These are phyloP conservation scores for Allolobophora icterica DNA, from an alignment of 2,888 invertebrate genomes.

Conservation along the genomic window DNA sequence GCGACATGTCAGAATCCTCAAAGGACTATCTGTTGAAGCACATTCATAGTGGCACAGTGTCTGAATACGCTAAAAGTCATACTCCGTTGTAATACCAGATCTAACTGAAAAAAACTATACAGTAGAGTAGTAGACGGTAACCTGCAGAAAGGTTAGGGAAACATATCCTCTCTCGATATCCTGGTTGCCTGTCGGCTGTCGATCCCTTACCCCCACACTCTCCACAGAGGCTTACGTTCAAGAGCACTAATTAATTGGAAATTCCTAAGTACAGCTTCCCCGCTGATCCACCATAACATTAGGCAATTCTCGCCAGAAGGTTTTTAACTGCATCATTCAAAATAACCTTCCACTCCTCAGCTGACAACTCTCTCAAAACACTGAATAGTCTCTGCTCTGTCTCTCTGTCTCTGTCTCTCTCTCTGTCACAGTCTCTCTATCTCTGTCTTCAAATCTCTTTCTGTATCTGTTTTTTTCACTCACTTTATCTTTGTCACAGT, in stretches of 20 bases:
- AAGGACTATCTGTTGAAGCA: no score
- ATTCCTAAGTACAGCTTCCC: neutral
- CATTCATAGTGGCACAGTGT: no score
- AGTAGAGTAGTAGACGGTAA: neutral
- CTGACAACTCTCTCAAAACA: neutral
- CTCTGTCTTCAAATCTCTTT: neutral
- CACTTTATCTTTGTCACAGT: neutral
- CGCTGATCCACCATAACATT: neutral
- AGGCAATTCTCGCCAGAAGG: neutral
- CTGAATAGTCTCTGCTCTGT: neutral
- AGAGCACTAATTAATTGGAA: neutral
- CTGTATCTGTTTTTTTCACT: neutral
- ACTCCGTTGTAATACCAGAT: neutral
- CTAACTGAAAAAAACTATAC: neutral
- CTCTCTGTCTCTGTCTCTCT: neutral
- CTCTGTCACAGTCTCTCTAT: neutral
- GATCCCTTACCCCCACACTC: neutral
- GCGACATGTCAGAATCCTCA: no score
- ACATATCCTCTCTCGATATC: neutral
- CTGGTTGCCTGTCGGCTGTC: neutral
- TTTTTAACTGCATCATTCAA: neutral
- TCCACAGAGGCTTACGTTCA: neutral
- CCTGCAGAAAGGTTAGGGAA: neutral
- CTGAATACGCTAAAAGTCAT: no score
- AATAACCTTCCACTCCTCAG: neutral